Percentiles rank a stretch among this genome's conserved stretches.
These are phyloP conservation scores for Rhynchonema sp. DNA, from an alignment of 2,888 invertebrate genomes.

Conservation along the genomic window DNA sequence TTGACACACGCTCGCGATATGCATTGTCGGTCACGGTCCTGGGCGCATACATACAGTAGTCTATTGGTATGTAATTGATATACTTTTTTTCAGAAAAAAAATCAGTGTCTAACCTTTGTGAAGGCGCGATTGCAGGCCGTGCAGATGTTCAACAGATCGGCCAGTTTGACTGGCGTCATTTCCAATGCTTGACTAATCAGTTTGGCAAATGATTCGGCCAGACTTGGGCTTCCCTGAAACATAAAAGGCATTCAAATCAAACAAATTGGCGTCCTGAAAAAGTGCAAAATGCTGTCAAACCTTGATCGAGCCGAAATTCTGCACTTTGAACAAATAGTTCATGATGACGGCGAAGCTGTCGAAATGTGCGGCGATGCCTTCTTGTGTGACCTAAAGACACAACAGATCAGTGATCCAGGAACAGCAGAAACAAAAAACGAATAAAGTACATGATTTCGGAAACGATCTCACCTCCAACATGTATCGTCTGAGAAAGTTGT, in stretches of 20 bases:
- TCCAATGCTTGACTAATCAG: conserved; percentile 77
- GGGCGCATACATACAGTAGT: conserved; percentile 6
- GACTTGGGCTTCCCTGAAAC: conserved; percentile 53
- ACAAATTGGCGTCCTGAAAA: neutral
- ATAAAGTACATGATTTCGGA: neutral
- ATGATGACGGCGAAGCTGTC: conserved; percentile 20
- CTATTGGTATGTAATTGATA: neutral
- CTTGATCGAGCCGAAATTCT: conserved; percentile 58
- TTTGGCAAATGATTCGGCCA: conserved; percentile 91
- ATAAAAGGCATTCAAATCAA: neutral
- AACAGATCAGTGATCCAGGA: neutral
- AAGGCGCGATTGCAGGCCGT: conserved; percentile 73
- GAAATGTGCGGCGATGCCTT: neutral
- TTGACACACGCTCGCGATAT: conserved; percentile 74
- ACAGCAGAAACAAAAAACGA: neutral
- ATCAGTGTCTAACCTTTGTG: conserved; percentile 42
- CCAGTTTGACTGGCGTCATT: conserved; percentile 52
- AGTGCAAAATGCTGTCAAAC: conserved; percentile 33
- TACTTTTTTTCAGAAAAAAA: neutral
- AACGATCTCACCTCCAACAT: conserved; percentile 18
- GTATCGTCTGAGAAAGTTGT: conserved; percentile 52
- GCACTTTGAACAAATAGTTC: conserved; percentile 49
- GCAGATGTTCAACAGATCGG: conserved; percentile 59
- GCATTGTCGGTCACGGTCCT: conserved; percentile 80
- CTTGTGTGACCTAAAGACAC: neutral